Percentiles rank a stretch among this genome's conserved stretches.
Conservation (phyloP, 2,113 vertebrate species). For the Edolisoma coerulescens region DNA sequence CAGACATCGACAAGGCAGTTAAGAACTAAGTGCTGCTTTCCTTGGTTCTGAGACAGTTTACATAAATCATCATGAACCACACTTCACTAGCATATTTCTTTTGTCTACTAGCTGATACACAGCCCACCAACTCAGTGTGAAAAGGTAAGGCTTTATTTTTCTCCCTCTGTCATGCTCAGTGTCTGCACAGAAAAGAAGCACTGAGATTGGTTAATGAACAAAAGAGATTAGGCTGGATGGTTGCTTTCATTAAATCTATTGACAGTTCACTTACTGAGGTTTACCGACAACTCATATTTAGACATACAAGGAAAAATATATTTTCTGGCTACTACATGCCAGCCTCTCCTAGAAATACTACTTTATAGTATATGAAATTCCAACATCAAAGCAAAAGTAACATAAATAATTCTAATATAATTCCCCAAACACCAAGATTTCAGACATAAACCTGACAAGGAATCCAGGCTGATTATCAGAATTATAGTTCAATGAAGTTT, state of each 20-base stretch:
- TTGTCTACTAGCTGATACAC: background rate
- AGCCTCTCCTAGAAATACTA: background rate
- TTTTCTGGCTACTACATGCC: background rate
- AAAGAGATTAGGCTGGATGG: background rate
- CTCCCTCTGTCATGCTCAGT: background rate
- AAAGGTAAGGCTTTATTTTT: background rate
- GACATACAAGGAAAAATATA: background rate
- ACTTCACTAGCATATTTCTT: background rate
- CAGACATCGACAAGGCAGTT: background rate
- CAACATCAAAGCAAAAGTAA: background rate
- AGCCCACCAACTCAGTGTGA: background rate
- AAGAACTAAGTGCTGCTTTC: background rate
- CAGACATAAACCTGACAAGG: background rate
- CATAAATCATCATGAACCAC: background rate
- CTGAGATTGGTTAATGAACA: background rate
- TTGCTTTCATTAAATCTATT: background rate
- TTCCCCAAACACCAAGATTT: background rate
- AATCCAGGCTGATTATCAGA: background rate
- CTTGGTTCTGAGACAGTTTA: background rate
- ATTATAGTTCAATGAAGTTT: background rate
- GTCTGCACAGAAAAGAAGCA: background rate
- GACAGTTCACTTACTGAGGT: background rate
- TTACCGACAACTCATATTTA: background rate
- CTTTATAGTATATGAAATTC: background rate
- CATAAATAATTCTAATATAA: background rate